phyloP scores from a whole-genome alignment of 2,888 invertebrate species.

The Oxyscelio sp. region DNA sequence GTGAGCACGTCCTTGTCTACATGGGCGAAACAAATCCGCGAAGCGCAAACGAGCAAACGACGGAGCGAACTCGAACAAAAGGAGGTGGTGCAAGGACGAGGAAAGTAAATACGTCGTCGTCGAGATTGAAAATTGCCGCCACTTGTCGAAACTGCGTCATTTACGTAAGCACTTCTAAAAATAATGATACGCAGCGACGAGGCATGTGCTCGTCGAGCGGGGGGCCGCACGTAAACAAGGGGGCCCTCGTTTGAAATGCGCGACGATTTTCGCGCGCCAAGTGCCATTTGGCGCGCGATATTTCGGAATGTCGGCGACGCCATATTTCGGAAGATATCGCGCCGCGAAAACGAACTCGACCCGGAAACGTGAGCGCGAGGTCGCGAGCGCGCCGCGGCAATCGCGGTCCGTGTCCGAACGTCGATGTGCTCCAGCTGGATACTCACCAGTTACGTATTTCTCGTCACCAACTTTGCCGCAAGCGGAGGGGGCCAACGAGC shows the following conservation, averaged over 20 bases:
- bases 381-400: slow-evolving; percentile 76
- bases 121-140: too few species aligned
- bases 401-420: slow-evolving; percentile 89
- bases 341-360: slow-evolving; percentile 70
- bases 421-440: slow-evolving; percentile 91
- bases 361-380: slow-evolving; percentile 75
- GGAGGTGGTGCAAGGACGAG: too few species aligned
- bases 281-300: slow-evolving; percentile 19
- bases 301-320: slow-evolving; percentile 77
- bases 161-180: slow-evolving; percentile 86
- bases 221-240: slow-evolving; percentile 52
- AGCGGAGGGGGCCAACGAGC: slow-evolving; percentile 97
- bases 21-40: too few species aligned
- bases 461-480: slow-evolving; percentile 98
- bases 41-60: too few species aligned
- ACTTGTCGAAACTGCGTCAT: slow-evolving; percentile 83
- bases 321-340: slow-evolving; percentile 83
- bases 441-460: slow-evolving; percentile 97
- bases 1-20: too few species aligned
- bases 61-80: too few species aligned
- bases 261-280: too few species aligned
- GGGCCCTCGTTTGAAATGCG: too few species aligned
- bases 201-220: too few species aligned
- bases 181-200: slow-evolving; percentile 79
- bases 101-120: too few species aligned